Evolutionary conservation across 2,113 vertebrate species (phyloP), one percentile per base, ranked within the genome.

Genomic region (Dasyprocta punctata): DNA sequence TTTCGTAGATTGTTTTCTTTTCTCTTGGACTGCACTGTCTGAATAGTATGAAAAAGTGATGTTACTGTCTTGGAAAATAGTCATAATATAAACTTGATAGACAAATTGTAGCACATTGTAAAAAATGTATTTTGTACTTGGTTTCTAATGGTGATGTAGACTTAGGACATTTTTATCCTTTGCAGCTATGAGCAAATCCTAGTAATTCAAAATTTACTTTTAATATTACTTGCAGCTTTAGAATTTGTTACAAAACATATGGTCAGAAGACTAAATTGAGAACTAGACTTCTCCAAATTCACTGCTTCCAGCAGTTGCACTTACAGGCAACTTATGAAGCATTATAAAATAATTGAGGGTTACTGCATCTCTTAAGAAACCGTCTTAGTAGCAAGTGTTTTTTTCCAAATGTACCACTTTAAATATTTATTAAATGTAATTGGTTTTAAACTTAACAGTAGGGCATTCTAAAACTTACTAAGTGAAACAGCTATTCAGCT

Each of bases 101-200:
- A 73, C 22, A 98, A 86, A 77, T 80, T 82, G 36, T n/a, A 89
- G 19, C 78, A 96, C 8, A 54, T 47, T 91, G 28, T 49, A 69
- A 95, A 92, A 85, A 82, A 44, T 88, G 5, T 22, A 88, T 78
- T 80, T 94, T 73, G 4, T 85, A 52, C 52, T 44, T 92, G 24
- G 47, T 89, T 89, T 97, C 44, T 89, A 84, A 67, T 60, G 19
- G 75, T 3, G 24, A 28, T 89, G 3, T 77, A 82, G 38, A 77
- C 10, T 81, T 89, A 80, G 1, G 44, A 71, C 33, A 17, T 81
- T 89, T 92, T 75, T 19, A 67, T 89, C 44, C 13, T 96, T 88
- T 97, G 91, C 93, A 67, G 30, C 58, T 94, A 22, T 75, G 95
- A 97, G 71, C 86, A 95, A 96, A 91, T n/a, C 90, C 10, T 65